Base-by-base conservation (phyloP, 2,113 vertebrate genomes). In the Ptyas mucosa region DNA sequence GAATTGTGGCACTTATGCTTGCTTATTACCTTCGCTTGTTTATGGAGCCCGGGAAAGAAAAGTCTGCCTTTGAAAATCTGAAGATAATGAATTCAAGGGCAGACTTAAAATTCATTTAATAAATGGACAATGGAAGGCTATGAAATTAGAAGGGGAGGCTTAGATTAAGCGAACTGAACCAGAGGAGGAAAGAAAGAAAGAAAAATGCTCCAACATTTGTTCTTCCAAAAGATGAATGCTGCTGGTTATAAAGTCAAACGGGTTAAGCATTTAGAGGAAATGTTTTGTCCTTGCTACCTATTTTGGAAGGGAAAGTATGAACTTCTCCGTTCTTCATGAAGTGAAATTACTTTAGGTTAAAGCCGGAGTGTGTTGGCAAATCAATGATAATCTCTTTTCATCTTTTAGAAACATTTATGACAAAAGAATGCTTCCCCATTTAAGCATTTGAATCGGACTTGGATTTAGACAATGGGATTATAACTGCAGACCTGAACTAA, bases 271-370 rank as follows among this genome's bases (percentile, higher is more conserved):
- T 90, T 93, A 64, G 2, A 94, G 7, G 23, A 92, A 93, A 90
- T 90, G 93, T 92, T 90, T 91, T 93, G 53, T 93, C 7, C 46
- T 89, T 95, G 92, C 11, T 61, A 55, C 53, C 61, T 94, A 14
- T 93, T 93, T 96, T 95, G 61, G 75, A 91, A 90, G 87, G 90
- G 75, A 46, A 3, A 24, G 61, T 39, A 49, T 58, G 57, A 12
- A 34, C 1, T 43, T 85, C 5, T 8, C 86, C 2, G 5, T 43
- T 92, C 93, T 43, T 57, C 88, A 85, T 34, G 89, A 92, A 15
- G 0, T 8, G 2, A 24, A 93, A 89, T 53, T 85, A 20, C 2
- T 90, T 46, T 12, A 86, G 90, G 53, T 43, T 53, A 43, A 85
- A 39, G n/a, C 24, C 18, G 9, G 12, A 54, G 29, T 53, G 52